Evolutionary conservation across 1,140 invertebrate genomes (phyloP), one percentile per base, ranked within the genome.

Genomic region (Heliconius congener): DNA sequence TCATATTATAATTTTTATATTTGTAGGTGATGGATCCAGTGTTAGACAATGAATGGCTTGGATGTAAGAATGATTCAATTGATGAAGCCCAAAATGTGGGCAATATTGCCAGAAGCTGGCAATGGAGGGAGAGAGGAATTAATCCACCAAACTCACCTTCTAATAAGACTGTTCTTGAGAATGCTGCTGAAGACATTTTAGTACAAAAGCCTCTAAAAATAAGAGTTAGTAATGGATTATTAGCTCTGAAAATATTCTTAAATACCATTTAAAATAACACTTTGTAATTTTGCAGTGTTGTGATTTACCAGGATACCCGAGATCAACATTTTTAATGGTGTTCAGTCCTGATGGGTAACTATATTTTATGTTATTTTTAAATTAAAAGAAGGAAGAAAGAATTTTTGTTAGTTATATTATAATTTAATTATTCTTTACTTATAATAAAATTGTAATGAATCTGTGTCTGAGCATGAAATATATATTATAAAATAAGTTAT

Each of bases 301-400:
- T 94, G 96, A 97, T 83, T 91, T 98, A 83, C 97, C 97, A 79
- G 97, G 97, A 76, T 95, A 96, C 85, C 96, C 97, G 78, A 95
- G 96, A 86, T 97, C 97, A 55, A 98, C 97, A 78, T 98, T 98
- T 95, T 93, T 98, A 70, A 97, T 98, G 96, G 97, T 97, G 66
- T 98, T 98, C 84, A 98, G 97, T 96, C 96, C 97, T 76, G 97
- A 98, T 96, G 97, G 97, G 96, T 97, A 95, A 95, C 93, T 81
- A 74, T 71, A 55, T 66, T 66, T 30, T 27, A 27, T 27, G 23
- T 66, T 27, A 66, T 27, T 66, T 23, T 27, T 16, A 66, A 3
- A 66, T 9, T 66, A 66, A 11, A 66, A 9, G 55, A 3, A 23
- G n/a, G 8, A 57, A n/a, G 8, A 57, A n/a, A 57, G 9, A 23